These are phyloP conservation scores for Thunnus thynnus DNA, from an alignment of 2,113 vertebrate species.

Conservation along the genomic window DNA sequence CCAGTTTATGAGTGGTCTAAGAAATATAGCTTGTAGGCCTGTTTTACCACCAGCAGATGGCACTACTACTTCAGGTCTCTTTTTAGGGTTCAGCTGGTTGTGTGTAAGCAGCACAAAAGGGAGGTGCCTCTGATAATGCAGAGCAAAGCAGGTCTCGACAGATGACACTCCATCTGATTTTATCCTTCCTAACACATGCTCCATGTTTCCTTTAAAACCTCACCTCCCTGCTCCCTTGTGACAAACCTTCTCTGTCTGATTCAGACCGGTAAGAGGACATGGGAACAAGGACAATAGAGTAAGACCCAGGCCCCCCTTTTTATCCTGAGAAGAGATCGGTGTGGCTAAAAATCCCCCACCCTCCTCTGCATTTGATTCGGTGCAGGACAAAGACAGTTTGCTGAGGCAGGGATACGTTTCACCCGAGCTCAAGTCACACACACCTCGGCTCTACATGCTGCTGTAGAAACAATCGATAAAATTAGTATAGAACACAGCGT, in stretches of 20 bases:
- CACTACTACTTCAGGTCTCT: neutral
- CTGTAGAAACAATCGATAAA: constrained; percentile 48
- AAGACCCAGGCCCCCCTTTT: neutral
- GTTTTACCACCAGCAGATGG: constrained; percentile 62
- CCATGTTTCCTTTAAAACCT: constrained; percentile 13
- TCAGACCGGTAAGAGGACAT: neutral
- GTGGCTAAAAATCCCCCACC: constrained; percentile 37
- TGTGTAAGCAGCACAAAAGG: constrained; percentile 57
- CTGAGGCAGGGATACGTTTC: constrained; percentile 30
- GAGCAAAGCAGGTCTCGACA: constrained; percentile 18
- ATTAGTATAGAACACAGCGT: neutral
- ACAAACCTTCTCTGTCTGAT: neutral
- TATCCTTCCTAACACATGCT: constrained; percentile 33
- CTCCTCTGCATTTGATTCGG: constrained; percentile 14
- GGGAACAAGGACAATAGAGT: constrained; percentile 37
- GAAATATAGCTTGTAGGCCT: neutral
- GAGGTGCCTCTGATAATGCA: constrained; percentile 49
- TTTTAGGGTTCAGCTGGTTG: constrained; percentile 35
- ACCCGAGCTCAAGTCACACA: neutral
- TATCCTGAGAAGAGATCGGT: neutral
- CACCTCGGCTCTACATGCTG: constrained; percentile 9
- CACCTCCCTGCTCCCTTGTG: constrained; percentile 2
- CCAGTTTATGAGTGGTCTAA: no score
- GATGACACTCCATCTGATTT: constrained; percentile 29
- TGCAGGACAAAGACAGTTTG: constrained; percentile 68